A percentile compares a stretch with the other conserved stretches of the same genome.
phyloP scores from a whole-genome alignment of 2,113 vertebrate species.

The Thalassoma bifasciatum region DNA sequence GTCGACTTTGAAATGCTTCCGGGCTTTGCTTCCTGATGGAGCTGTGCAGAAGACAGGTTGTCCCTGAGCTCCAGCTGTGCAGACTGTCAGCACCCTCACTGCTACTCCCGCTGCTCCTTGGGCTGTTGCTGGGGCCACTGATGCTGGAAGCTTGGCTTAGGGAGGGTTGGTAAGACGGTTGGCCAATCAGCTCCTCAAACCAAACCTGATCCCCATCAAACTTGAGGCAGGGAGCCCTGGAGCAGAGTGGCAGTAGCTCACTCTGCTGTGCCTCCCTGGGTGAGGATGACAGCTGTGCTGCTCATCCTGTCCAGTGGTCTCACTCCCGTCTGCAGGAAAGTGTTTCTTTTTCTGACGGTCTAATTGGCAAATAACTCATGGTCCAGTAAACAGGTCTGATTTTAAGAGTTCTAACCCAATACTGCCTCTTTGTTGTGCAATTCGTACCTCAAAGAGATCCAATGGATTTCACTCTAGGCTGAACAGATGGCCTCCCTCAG shows the following conservation, averaged over 20 bases:
- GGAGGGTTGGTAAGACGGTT: constrained; percentile 26
- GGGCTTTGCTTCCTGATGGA: constrained; percentile 75
- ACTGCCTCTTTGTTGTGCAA: constrained; percentile 58
- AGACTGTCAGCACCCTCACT: constrained; percentile 45
- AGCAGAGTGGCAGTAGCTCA: constrained; percentile 7
- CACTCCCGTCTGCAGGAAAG: constrained; percentile 21
- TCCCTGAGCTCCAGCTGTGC: constrained; percentile 61
- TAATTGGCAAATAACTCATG: constrained; percentile 53
- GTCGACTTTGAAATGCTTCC: constrained; percentile 62
- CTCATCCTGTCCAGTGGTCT: constrained; percentile 36
- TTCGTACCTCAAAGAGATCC: constrained; percentile 65
- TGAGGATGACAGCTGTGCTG: constrained; percentile 13
- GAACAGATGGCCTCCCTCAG: constrained; percentile 70
- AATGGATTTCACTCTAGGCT: constrained; percentile 73
- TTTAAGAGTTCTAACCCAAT: constrained; percentile 75
- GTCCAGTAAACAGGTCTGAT: constrained; percentile 53
- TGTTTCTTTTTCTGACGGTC: constrained; percentile 52
- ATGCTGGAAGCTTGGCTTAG: constrained; percentile 49
- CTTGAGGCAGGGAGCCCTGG: neutral
- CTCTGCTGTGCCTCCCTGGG: constrained; percentile 19
- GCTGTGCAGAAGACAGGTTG: constrained; percentile 60
- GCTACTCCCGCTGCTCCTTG: constrained; percentile 63
- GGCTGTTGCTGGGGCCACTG: constrained; percentile 60
- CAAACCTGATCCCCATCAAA: constrained; percentile 43
- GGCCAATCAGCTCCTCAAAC: constrained; percentile 56